A percentile compares a stretch with the other conserved stretches of the same genome.
These are phyloP conservation scores for Cyaniris semiargus DNA, from an alignment of 2,888 invertebrate species.

Conservation along the genomic window DNA sequence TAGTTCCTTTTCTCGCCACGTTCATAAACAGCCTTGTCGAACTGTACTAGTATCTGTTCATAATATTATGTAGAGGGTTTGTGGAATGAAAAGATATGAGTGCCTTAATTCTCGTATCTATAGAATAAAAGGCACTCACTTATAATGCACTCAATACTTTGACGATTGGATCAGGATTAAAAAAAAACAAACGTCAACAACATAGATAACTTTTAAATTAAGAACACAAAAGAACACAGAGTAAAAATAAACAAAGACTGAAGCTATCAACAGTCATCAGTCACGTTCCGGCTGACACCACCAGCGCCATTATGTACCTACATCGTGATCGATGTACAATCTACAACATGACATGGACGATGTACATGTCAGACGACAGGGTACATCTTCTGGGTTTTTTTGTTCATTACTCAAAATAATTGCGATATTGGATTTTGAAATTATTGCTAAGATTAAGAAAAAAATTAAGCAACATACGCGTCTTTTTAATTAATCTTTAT, in stretches of 20 bases:
- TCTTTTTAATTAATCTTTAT: neutral
- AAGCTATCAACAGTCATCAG: constrained; percentile 13
- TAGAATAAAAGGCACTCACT: too few relatives aligned
- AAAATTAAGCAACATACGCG: neutral
- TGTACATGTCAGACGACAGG: neutral
- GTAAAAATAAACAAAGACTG: neutral
- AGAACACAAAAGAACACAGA: neutral
- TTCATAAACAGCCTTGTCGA: too few relatives aligned
- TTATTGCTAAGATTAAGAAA: neutral
- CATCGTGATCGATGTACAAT: constrained; percentile 1
- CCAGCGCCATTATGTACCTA: neutral
- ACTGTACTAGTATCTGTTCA: too few relatives aligned
- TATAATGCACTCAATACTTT: too few relatives aligned
- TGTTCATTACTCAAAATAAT: neutral
- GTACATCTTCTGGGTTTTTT: neutral
- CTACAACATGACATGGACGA: neutral
- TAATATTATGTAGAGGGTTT: too few relatives aligned
- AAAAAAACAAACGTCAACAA: neutral
- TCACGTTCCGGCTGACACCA: constrained; percentile 20
- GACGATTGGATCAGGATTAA: too few relatives aligned
- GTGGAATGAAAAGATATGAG: too few relatives aligned
- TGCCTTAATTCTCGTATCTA: too few relatives aligned
- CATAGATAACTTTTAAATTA: neutral
- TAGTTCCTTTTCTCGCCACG: too few relatives aligned
- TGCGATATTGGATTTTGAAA: too few relatives aligned